Base-by-base conservation (phyloP, 2,113 vertebrate species). In the Herpetotheres cachinnans region DNA sequence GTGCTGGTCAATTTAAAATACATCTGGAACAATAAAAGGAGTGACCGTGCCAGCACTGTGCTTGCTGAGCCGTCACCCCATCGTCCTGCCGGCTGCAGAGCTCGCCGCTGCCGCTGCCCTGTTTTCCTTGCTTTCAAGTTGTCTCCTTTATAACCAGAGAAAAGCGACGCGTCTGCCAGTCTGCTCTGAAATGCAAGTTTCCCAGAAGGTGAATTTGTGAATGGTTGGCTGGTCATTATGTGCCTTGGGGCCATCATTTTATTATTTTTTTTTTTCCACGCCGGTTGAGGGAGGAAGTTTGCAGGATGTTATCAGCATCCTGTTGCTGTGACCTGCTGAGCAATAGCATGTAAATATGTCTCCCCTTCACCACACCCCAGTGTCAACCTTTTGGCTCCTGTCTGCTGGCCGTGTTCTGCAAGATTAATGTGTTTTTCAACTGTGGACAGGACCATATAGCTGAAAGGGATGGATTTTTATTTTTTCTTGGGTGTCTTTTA, bases 231-330 rank as follows among this genome's bases (percentile, higher is more conserved):
- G 79, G 59, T 79, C 89, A 4, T 44, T 30, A 29, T 62, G 73
- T 54, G 91, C 94, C 95, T 94, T 1, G 5, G 89, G 96, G 86
- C 85, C 69, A 88, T 88, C 8, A 1, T 77, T 92, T 90, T 67
- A 27, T 36, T 27, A 63, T 59, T 84, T 30, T n/a, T 58, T 69
- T n/a, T 32, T 77, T 73, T 54, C 95, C 91, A 65, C 65, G 21
- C 71, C 58, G 36, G 92, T 24, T 24, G 77, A 62, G 58, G 94
- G 94, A 97, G 97, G 97, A 97, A 98, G 95, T 94, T 97, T 97
- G 97, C 97, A 98, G 98, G 98, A 98, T 98, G 97, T 98, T 98
- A 98, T 98, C 97, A 96, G 96, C 96, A 98, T 98, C 97, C 98
- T 98, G 97, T 97, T 97, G 93, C 97, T 93, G 97, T 98, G 98